These are phyloP conservation scores for Atractosteus spatula DNA, from an alignment of 2,113 vertebrate species.

Conservation along the genomic window DNA sequence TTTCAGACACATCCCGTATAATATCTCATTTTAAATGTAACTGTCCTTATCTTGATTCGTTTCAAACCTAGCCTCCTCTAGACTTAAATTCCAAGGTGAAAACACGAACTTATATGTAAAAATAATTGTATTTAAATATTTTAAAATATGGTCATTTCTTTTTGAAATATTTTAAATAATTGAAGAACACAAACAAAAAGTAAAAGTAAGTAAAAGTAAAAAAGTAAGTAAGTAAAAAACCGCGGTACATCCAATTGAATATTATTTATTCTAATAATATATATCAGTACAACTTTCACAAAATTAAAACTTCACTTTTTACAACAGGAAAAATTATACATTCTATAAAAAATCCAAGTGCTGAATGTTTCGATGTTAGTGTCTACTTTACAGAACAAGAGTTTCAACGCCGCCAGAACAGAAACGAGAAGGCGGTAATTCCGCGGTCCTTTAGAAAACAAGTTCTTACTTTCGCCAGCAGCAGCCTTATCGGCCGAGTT, in stretches of 20 bases:
- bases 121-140: no score
- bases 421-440: slow-evolving; percentile 32
- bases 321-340: slow-evolving; percentile 67
- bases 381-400: slow-evolving; percentile 55
- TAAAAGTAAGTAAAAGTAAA: no score
- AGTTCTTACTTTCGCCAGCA: slow-evolving; percentile 13
- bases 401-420: slow-evolving; percentile 44
- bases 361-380: slow-evolving; percentile 69
- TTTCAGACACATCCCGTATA: no score
- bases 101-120: no score
- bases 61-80: no score
- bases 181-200: no score
- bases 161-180: no score
- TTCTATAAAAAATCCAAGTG: slow-evolving; percentile 68
- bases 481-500: slow-evolving; percentile 18
- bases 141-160: no score
- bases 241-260: slow-evolving; percentile 27
- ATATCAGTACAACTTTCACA: slow-evolving; percentile 65
- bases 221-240: no score
- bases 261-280: slow-evolving; percentile 64
- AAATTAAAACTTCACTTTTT: slow-evolving; percentile 63
- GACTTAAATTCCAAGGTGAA: no score
- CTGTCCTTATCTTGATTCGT: no score
- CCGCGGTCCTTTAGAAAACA: slow-evolving; percentile 5
- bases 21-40: no score